phyloP scores from a whole-genome alignment of 2,113 vertebrate species.

The Lepisosteus oculatus region DNA sequence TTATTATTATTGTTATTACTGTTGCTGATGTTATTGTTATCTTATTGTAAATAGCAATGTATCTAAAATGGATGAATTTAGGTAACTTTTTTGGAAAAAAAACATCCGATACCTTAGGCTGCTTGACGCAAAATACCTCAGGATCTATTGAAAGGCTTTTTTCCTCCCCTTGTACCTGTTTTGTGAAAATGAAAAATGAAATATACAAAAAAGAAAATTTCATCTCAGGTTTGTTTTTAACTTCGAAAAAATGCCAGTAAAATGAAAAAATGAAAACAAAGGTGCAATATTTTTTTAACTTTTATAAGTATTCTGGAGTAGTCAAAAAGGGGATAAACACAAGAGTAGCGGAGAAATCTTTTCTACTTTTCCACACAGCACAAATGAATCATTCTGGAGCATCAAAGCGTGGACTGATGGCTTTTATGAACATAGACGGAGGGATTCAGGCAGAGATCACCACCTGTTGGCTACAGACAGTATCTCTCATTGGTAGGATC shows the following conservation, averaged over 20 bases:
- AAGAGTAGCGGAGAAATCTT: too few species aligned
- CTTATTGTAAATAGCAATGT: constrained; percentile 68
- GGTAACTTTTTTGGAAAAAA: constrained; percentile 70
- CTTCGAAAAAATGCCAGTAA: background rate
- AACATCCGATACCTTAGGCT: constrained; percentile 73
- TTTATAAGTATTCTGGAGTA: constrained; percentile 8
- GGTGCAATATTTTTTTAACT: background rate
- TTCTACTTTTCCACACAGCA: too few species aligned
- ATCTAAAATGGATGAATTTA: constrained; percentile 68
- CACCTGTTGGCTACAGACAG: too few species aligned
- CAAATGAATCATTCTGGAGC: too few species aligned
- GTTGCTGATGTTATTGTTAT: constrained; percentile 48
- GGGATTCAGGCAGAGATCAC: too few species aligned
- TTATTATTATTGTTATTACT: constrained; percentile 13
- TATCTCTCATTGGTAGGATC: too few species aligned
- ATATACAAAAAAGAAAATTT: constrained; percentile 69
- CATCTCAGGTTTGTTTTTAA: constrained; percentile 33
- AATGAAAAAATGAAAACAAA: background rate
- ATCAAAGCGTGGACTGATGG: too few species aligned
- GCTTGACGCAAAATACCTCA: constrained; percentile 82
- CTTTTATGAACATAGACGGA: too few species aligned
- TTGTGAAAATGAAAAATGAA: constrained; percentile 78
- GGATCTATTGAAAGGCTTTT: constrained; percentile 75
- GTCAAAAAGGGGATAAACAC: too few species aligned
- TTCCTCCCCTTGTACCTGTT: constrained; percentile 76